These are phyloP conservation scores for Phoebastria nigripes DNA, from an alignment of 2,797 vertebrate genomes.

Conservation along the genomic window DNA sequence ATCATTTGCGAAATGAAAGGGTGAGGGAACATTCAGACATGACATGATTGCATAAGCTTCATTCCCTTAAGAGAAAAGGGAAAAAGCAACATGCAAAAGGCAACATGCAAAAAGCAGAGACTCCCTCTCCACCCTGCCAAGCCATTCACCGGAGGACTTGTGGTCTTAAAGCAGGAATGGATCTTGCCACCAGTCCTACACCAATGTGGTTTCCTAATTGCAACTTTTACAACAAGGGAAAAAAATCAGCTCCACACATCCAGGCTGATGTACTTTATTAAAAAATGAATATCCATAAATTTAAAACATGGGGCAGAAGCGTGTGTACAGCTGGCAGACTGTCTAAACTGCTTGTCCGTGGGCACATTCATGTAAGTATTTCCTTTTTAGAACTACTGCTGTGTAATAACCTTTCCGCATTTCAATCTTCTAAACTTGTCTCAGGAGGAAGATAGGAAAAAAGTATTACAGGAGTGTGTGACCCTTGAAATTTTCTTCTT, in stretches of 20 bases:
- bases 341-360: background rate
- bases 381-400: background rate
- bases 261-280: background rate
- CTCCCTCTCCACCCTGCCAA: background rate
- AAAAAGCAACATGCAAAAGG: background rate
- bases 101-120: background rate
- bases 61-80: background rate
- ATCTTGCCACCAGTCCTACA: background rate
- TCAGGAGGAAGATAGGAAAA: background rate
- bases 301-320: background rate
- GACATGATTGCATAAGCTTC: background rate
- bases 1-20: background rate
- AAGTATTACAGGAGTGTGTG: background rate
- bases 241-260: background rate
- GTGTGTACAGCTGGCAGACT: background rate
- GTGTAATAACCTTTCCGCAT: background rate
- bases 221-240: background rate
- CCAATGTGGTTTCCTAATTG: background rate
- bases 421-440: background rate
- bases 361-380: background rate
- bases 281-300: background rate
- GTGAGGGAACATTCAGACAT: background rate
- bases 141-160: background rate
- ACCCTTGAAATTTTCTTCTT: constrained; percentile 51
- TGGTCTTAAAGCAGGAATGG: background rate